Evolutionary conservation across 2,888 invertebrate genomes (phyloP).

Genomic region (Morpho deidamia): DNA sequence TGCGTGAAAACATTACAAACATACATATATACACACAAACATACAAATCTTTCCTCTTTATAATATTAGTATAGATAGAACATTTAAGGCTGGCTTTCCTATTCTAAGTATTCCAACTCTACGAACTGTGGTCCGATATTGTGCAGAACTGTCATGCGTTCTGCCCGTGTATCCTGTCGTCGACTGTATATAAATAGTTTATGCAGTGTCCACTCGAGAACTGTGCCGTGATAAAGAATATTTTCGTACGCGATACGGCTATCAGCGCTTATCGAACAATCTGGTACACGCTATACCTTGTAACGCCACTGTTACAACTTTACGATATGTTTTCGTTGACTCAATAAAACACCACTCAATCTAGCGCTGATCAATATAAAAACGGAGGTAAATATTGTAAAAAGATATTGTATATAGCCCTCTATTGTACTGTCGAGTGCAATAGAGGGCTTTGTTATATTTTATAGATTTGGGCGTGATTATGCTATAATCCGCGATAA

Average conservation of each 20-base stretch:
- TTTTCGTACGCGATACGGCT: constrained; percentile 43
- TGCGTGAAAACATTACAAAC: no score
- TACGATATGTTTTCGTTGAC: constrained; percentile 35
- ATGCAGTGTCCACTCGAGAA: constrained; percentile 12
- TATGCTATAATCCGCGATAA: no score
- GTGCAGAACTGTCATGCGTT: no score
- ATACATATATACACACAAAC: no score
- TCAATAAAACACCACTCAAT: constrained; percentile 12
- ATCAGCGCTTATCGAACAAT: constrained; percentile 58
- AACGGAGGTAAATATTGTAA: constrained; percentile 12
- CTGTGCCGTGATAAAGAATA: constrained; percentile 29
- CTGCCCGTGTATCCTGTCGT: neutral
- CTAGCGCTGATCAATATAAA: constrained; percentile 2
- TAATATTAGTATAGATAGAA: no score
- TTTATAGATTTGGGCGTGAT: no score
- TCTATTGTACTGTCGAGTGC: constrained; percentile 11
- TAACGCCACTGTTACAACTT: constrained; percentile 54
- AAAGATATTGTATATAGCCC: neutral
- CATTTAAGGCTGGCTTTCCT: no score
- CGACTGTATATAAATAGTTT: constrained; percentile 12
- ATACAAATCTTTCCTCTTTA: no score
- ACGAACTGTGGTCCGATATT: no score
- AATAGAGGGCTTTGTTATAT: no score
- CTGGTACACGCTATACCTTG: constrained; percentile 59
- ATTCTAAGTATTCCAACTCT: no score